Conservation (phyloP, 1,140 invertebrate genomes). For the Hermatobates lingyangjiaoensis region DNA sequence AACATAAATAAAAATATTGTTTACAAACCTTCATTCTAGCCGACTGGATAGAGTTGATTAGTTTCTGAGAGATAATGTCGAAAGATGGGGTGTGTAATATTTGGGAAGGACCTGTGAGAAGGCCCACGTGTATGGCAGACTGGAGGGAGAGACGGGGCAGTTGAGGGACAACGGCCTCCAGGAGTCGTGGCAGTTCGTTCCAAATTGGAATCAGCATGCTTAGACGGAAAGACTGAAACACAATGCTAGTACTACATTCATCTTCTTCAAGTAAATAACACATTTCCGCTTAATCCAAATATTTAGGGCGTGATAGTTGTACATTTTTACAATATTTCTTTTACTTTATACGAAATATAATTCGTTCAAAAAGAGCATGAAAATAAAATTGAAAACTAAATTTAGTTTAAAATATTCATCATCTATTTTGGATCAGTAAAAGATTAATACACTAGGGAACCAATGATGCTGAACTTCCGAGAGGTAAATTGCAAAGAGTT, state of each 20-base stretch:
- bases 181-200: not conserved
- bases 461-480: no score
- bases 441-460: no score
- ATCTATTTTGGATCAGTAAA: no score
- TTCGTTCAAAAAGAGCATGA: no score
- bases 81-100: constrained; percentile 1
- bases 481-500: no score
- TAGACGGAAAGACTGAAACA: constrained; percentile 6
- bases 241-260: not conserved
- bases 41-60: constrained; percentile 1
- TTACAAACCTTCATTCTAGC: constrained; percentile 10
- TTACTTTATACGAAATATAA: no score
- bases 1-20: no score
- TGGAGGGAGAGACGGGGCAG: constrained; percentile 2
- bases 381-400: no score
- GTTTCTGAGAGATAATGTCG: constrained; percentile 5
- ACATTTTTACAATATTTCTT: no score
- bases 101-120: constrained; percentile 2
- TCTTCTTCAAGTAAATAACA: not conserved
- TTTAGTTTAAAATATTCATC: no score
- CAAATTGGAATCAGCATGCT: constrained; percentile 2
- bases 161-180: constrained; percentile 3
- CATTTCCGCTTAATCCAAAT: no score
- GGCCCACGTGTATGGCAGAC: constrained; percentile 1
- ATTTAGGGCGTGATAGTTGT: no score